phyloP scores from a whole-genome alignment of 2,888 invertebrate genomes.

The Caenorhabditis sp. region DNA sequence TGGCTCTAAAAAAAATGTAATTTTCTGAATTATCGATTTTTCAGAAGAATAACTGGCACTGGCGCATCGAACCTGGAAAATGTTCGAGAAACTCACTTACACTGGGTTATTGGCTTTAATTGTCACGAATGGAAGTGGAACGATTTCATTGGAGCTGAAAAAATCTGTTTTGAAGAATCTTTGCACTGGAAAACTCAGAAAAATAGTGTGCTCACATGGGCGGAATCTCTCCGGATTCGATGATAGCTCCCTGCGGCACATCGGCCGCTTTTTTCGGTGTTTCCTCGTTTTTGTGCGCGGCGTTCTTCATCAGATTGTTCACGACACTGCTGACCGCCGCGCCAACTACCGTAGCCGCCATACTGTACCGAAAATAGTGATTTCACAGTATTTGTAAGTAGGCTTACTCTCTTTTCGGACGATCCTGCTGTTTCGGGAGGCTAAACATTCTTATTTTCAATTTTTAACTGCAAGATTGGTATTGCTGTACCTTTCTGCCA shows the following conservation, averaged over 20 bases:
- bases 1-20: background rate
- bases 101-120: conserved; percentile 4
- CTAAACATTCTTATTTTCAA: no score
- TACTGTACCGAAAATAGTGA: background rate
- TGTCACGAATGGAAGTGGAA: conserved; percentile 20
- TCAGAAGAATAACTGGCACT: background rate
- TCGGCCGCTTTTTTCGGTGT: conserved; percentile 1
- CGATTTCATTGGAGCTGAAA: conserved; percentile 21
- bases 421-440: no score
- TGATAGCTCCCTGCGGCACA: conserved; percentile 6
- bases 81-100: background rate
- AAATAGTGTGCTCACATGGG: conserved; percentile 2
- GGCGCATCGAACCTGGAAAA: background rate
- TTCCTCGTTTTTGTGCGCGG: conserved; percentile 10
- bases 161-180: background rate
- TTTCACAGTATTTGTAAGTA: background rate
- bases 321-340: conserved; percentile 38
- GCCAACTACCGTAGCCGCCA: conserved; percentile 35
- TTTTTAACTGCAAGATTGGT: no score
- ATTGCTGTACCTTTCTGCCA: no score
- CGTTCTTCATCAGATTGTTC: conserved; percentile 39
- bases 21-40: background rate
- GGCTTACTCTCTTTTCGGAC: background rate
- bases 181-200: background rate
- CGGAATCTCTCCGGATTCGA: conserved; percentile 14